Evolutionary conservation across 23 tunicate species (phyloP).

Genomic region (Phallusia fumigata): DNA sequence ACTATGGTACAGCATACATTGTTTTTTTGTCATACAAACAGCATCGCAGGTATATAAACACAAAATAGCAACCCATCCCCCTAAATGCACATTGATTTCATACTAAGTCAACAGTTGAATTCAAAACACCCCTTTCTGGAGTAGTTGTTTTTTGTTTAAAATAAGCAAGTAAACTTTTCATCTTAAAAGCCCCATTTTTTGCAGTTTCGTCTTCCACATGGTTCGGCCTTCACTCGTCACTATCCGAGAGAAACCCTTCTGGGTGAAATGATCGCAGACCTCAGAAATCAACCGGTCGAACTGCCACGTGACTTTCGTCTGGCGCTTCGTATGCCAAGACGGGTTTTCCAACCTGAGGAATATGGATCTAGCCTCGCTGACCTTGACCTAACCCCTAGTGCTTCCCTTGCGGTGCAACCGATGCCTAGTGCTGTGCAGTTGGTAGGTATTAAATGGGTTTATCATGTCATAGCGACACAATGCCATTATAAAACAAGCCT

Average conservation of each 20-base stretch:
- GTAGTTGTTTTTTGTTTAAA: too few species aligned
- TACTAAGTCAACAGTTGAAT: too few species aligned
- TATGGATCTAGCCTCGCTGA: neutral
- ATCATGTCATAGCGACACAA: too few species aligned
- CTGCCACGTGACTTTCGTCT: neutral
- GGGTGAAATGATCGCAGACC: neutral
- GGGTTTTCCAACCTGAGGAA: slow-evolving; percentile 8
- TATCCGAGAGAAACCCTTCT: neutral
- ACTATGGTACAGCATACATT: too few species aligned
- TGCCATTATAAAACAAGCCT: too few species aligned
- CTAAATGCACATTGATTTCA: too few species aligned
- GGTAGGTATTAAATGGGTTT: too few species aligned
- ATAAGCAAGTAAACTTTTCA: too few species aligned
- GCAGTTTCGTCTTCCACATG: neutral
- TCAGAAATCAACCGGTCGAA: neutral
- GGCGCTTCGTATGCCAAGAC: neutral
- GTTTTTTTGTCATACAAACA: too few species aligned
- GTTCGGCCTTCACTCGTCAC: neutral
- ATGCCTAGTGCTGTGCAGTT: neutral
- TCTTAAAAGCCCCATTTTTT: neutral
- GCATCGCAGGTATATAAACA: too few species aligned
- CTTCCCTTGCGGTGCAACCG: neutral
- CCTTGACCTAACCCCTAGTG: neutral
- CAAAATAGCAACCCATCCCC: too few species aligned
- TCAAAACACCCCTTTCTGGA: too few species aligned